Base-by-base conservation (phyloP, 1,140 invertebrate genomes). In the Eriosoma lanigerum region DNA sequence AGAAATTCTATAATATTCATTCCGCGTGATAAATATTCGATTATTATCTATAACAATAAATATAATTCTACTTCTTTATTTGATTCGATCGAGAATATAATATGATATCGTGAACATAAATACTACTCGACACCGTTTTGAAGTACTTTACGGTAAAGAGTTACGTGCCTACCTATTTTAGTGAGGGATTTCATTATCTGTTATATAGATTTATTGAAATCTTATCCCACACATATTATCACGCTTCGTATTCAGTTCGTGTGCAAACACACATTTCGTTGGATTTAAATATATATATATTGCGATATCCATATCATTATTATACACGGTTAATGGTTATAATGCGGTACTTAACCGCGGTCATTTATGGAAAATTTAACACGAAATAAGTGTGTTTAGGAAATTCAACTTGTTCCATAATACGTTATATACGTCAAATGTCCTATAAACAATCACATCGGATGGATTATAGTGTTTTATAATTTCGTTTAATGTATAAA, bases 141-240 rank as follows among this genome's bases (percentile, higher is more conserved):
- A 72, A 70, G 68, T 50, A 52, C 24, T 72, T 72, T 21, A 44
- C n/a, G 13, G 15, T 19, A 21, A 44, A 1, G 1, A 29, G 26
- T 60, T 26, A 60, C 24, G 58, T 26, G 15, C 58, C 3, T 38
- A 38, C 8, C 3, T 38, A 38, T 38, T 4, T 38, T 4, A 4
- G 17, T 44, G 24, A 3, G 8, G 24, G 68, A 17, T 72, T 50
- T n/a, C 68, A 32, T 72, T 46, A 15, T 10, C 21, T 13, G 21
- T 19, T 72, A 72, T 72, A 72, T 72, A 46, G 48, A 72, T 72
- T 50, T 72, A n/a, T 72, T 29, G 68, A 72, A 72, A 72, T 72
- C 46, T 5, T 72, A 26, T 72, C 68, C 68, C 68, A 19, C 48
- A 52, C 46, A 29, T 52, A n/a, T n/a, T 10, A 13, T 6, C 13